Evolutionary conservation across 2,888 invertebrate genomes (phyloP).

Genomic region (Epinotia bilunana): DNA sequence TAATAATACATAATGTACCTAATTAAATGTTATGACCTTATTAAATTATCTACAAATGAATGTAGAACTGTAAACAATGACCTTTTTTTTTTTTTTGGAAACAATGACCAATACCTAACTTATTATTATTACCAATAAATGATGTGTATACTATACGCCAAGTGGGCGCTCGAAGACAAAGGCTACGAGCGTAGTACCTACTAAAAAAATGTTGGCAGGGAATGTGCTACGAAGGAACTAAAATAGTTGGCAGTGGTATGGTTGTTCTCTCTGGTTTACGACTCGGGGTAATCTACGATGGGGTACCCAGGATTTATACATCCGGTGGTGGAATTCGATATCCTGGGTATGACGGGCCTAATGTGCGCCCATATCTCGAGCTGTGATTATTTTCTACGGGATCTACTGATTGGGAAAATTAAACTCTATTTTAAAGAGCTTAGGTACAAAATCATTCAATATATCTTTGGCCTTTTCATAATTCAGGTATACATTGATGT

Average conservation of each 20-base stretch:
- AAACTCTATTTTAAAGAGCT: neutral
- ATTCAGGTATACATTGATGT: neutral
- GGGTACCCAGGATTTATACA: conserved; percentile 66
- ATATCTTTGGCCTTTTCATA: neutral
- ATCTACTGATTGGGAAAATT: conserved; percentile 8
- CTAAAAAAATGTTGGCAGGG: too few relatives aligned
- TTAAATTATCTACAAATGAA: too few relatives aligned
- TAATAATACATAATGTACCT: too few relatives aligned
- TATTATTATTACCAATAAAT: too few relatives aligned
- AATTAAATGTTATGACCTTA: too few relatives aligned
- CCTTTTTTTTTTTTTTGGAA: too few relatives aligned
- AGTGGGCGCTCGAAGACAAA: too few relatives aligned
- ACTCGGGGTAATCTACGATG: conserved; percentile 67
- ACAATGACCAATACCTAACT: too few relatives aligned
- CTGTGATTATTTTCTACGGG: conserved; percentile 36
- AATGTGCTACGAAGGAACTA: too few relatives aligned
- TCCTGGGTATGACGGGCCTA: conserved; percentile 54
- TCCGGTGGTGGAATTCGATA: conserved; percentile 66
- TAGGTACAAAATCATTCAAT: neutral
- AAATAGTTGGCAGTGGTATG: neutral
- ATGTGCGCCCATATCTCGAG: conserved; percentile 43
- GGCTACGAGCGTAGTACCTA: too few relatives aligned
- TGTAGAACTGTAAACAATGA: too few relatives aligned
- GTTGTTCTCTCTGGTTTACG: conserved; percentile 13
- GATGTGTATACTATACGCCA: too few relatives aligned